A percentile compares a stretch with the other conserved stretches of the same genome.
Conservation (phyloP, 2,888 invertebrate genomes). For the Anorthoa munda region DNA sequence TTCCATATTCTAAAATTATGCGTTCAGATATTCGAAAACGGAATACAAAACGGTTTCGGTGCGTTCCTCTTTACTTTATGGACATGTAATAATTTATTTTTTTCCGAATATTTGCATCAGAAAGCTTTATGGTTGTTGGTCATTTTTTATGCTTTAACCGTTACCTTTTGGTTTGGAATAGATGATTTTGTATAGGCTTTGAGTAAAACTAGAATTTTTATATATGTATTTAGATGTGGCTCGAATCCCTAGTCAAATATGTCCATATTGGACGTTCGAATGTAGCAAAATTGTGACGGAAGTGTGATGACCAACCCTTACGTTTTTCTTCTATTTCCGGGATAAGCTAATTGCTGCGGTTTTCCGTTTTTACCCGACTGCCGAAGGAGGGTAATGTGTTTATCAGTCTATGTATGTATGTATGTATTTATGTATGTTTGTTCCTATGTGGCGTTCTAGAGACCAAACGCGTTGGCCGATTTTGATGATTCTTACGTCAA, state of each 20-base stretch:
- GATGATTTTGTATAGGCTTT: conserved; percentile 3
- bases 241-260: too few relatives aligned
- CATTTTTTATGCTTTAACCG: conserved; percentile 58
- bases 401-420: too few relatives aligned
- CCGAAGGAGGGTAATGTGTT: too few relatives aligned
- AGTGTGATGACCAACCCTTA: background rate
- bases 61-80: conserved; percentile 74
- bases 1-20: conserved; percentile 86
- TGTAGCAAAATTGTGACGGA: background rate
- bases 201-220: conserved; percentile 9
- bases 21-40: conserved; percentile 80
- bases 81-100: conserved; percentile 75
- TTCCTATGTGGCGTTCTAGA: too few relatives aligned
- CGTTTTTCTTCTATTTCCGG: background rate
- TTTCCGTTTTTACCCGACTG: too few relatives aligned
- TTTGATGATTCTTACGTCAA: too few relatives aligned
- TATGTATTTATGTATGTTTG: too few relatives aligned
- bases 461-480: too few relatives aligned
- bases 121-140: conserved; percentile 63
- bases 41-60: conserved; percentile 77
- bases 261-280: too few relatives aligned
- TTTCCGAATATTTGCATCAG: conserved; percentile 76
- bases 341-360: conserved; percentile 5
- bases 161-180: conserved; percentile 38
- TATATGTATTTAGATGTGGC: background rate